These are phyloP conservation scores for Cichladusa arquata DNA, from an alignment of 2,113 vertebrate genomes.

Conservation along the genomic window DNA sequence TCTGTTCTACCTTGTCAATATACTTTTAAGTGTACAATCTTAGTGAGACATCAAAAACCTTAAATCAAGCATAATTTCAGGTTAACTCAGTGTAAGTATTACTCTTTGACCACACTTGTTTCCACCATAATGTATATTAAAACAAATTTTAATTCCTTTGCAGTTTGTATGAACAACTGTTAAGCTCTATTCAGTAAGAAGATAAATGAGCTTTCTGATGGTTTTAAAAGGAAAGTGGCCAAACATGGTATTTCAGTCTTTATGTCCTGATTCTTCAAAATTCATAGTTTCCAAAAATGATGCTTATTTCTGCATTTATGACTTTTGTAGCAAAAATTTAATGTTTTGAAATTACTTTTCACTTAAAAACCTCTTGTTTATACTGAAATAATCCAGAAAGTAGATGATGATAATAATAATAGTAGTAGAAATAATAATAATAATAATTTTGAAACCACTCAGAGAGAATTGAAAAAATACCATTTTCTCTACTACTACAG, in stretches of 20 bases:
- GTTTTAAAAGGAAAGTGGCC: not conserved
- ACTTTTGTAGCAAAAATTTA: not conserved
- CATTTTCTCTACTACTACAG: not conserved
- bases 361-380: not conserved
- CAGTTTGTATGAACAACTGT: not conserved
- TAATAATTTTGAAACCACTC: not conserved
- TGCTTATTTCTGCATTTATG: not conserved
- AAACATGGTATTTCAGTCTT: not conserved
- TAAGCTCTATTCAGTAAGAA: not conserved
- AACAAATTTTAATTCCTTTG: not conserved
- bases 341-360: not conserved
- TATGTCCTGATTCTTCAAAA: not conserved
- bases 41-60: not conserved
- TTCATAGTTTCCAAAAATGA: not conserved
- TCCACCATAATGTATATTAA: not conserved
- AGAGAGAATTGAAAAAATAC: not conserved
- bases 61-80: slow-evolving; percentile 3
- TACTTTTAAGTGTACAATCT: not conserved
- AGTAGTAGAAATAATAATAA: not conserved
- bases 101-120: not conserved
- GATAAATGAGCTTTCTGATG: not conserved
- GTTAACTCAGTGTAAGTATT: not conserved
- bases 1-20: not conserved
- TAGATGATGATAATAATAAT: not conserved
- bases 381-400: not conserved